Evolutionary conservation across 1,140 invertebrate genomes (phyloP), one percentile per base, ranked within the genome.

Genomic region (Trachymyrmex cornetzi): DNA sequence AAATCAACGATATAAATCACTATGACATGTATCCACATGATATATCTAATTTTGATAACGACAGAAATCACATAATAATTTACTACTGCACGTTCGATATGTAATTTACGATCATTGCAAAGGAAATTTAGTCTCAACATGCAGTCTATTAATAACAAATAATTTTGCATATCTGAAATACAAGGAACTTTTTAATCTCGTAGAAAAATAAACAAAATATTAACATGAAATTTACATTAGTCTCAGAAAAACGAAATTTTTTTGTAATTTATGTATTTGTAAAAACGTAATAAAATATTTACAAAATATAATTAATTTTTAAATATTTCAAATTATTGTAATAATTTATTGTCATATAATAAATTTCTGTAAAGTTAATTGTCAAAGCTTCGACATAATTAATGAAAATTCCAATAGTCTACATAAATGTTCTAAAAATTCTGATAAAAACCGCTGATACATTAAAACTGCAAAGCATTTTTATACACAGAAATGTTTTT

Each of bases 1-100:
- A 81, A 81, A 81, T 81, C 66, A 59, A 81, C 53, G 79, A 57
- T 63, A 72, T 72, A 81, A 81, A 81, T 81, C 79, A 81, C 57
- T 71, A 57, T 81, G 79, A 72, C 79, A 34, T 66, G 30, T 48
- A 44, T 30, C n/a, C 22, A 22, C 19, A 7, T 81, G 66, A 81
- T 57, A 72, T 72, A 81, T 72, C 30, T 81, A 71, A 57, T 67
- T 71, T 81, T 81, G 66, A 72, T 59, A 57, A 34, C 22, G 34
- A 27, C 34, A 81, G 24, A 19, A 81, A 81, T 81, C 79, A 81
- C 67, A 50, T 22, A 81, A 71, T 57, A 57, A 81, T 81, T 71
- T 81, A 34, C 50, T 71, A 30, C 16, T 27, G 34, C 55, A 81
- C 38, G 16, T 38, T 57, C 34, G 22, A n/a, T 81, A 57, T 57